Base-by-base conservation (phyloP, 2,797 vertebrate species). In the Gymnothorax javanicus region DNA sequence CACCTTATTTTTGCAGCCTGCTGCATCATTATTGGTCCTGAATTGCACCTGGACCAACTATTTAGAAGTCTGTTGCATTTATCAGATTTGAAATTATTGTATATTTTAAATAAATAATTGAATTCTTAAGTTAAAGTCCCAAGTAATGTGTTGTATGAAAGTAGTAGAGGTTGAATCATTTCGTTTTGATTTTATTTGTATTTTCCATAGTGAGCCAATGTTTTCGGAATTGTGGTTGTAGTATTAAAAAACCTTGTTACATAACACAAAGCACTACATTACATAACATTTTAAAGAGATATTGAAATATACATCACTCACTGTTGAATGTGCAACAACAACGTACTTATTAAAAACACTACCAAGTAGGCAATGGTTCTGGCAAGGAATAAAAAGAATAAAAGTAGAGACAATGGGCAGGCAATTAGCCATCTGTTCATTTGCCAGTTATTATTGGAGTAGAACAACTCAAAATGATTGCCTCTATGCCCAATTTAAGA, bases 391-490 rank as follows among this genome's bases (percentile, higher is more conserved):
- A 23, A 54, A 11, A 52, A 13, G 62, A 54, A 69, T 56, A 25
- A 71, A 81, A 56, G 13, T 50, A 27, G 27, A 57, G 17, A 13
- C 4, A 75, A 71, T 71, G 25, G 27, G 17, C 64, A n/a, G 43
- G 13, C 1, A 71, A 71, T 73, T 57, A 56, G 50, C 7, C 17
- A 27, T 54, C 50, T 86, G 79, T 82, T 83, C 27, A 82, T 67
- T 52, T 27, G 56, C 23, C 67, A n/a, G 75, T 54, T n/a, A 25
- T 69, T 13, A 84, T 89, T 85, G 85, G 58, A 86, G 59, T 82
- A 33, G 56, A 64, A 33, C 27, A 84, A 75, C 25, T 7, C 56
- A 75, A 54, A 86, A 89, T 88, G 86, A 64, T 23, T 71, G 11
- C 62, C 25, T n/a, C 23, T 5, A n/a, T 12, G 50, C 17, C 52